phyloP scores from a whole-genome alignment of 2,113 vertebrate genomes.

The Strix aluco region DNA sequence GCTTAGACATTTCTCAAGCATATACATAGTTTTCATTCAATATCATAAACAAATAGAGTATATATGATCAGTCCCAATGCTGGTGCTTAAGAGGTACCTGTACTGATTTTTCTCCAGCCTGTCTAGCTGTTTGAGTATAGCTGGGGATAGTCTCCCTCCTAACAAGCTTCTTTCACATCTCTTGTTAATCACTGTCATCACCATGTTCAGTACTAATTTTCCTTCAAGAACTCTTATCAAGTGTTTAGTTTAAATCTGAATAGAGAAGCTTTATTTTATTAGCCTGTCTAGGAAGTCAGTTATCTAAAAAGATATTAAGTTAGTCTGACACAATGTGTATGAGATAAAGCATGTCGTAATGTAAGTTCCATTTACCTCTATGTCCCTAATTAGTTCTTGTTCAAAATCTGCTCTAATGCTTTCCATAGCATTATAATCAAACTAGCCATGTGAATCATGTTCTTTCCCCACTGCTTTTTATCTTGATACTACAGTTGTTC shows the following conservation, averaged over 20 bases:
- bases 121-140: neutral
- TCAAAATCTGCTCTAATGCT: neutral
- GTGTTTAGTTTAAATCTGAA: neutral
- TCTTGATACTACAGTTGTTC: neutral
- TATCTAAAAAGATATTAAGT: neutral
- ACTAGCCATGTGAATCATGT: neutral
- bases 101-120: neutral
- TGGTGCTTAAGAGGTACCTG: neutral
- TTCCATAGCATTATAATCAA: neutral
- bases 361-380: neutral
- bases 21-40: neutral
- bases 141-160: neutral
- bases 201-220: neutral
- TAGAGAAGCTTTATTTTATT: neutral
- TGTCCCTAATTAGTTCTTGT: neutral
- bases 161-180: neutral
- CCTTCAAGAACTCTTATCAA: neutral
- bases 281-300: neutral
- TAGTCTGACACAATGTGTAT: neutral
- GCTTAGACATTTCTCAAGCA: neutral
- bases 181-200: neutral
- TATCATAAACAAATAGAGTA: neutral
- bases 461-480: neutral
- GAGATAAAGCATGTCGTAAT: neutral
- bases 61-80: neutral